Evolutionary conservation across 1,140 invertebrate species (phyloP).

Genomic region (Drosophila virilis): DNA sequence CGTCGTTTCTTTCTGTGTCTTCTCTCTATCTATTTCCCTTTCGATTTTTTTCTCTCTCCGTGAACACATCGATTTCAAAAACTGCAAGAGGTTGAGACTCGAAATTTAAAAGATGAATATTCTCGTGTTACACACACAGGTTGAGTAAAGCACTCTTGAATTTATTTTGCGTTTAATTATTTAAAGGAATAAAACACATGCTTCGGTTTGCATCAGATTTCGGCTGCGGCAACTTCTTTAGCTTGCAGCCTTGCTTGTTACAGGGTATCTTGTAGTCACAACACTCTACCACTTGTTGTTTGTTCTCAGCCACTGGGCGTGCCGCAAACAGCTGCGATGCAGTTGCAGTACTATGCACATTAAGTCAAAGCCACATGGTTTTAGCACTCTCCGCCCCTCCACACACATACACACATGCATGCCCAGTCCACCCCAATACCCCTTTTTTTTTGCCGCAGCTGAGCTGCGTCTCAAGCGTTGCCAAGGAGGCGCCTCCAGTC

Average conservation of each 20-base stretch:
- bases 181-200: too few relatives aligned
- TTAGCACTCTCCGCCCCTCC: background rate
- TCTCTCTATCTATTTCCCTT: too few relatives aligned
- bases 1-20: too few relatives aligned
- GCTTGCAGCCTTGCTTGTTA: background rate
- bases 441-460: background rate
- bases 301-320: background rate
- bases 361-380: constrained; percentile 34
- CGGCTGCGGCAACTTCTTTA: too few relatives aligned
- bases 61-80: too few relatives aligned
- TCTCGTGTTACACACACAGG: too few relatives aligned
- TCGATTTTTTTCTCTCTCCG: too few relatives aligned
- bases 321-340: constrained; percentile 17
- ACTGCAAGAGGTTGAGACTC: too few relatives aligned
- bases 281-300: background rate
- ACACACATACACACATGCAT: background rate
- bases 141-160: too few relatives aligned
- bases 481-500: constrained; percentile 11
- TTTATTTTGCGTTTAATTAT: too few relatives aligned
- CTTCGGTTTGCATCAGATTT: too few relatives aligned
- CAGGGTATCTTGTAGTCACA: background rate
- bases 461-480: constrained; percentile 24
- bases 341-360: constrained; percentile 21
- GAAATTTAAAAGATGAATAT: too few relatives aligned
- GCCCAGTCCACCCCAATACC: background rate